Evolutionary conservation across 2,888 invertebrate genomes (phyloP).

Genomic region (Ennomos fuscantarius): DNA sequence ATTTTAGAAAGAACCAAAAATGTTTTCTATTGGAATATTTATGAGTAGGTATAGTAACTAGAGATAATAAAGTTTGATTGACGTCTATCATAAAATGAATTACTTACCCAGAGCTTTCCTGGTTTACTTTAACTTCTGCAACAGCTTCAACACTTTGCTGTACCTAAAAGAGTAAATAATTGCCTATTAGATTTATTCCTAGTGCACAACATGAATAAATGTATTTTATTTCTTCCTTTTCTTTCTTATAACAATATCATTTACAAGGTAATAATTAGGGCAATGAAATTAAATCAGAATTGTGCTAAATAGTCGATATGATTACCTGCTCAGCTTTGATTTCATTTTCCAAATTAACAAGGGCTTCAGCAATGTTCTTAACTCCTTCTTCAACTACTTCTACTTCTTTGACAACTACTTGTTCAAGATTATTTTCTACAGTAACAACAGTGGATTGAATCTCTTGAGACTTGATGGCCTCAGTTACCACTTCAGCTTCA

Average conservation of each 20-base stretch:
- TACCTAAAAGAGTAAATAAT: slow-evolving; percentile 28
- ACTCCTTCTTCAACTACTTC: slow-evolving; percentile 47
- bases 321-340: slow-evolving; percentile 61
- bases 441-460: slow-evolving; percentile 31
- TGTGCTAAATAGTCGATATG: too few relatives aligned
- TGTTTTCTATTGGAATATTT: too few relatives aligned
- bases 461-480: slow-evolving; percentile 14
- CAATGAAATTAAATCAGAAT: too few relatives aligned
- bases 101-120: slow-evolving; percentile 57
- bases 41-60: too few relatives aligned
- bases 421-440: slow-evolving; percentile 31
- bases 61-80: not conserved
- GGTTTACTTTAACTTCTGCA: slow-evolving; percentile 45
- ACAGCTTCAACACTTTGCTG: slow-evolving; percentile 42
- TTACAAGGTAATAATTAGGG: too few relatives aligned
- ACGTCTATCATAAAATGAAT: slow-evolving; percentile 5
- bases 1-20: too few relatives aligned
- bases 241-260: too few relatives aligned
- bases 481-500: slow-evolving; percentile 3
- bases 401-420: slow-evolving; percentile 34
- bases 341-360: slow-evolving; percentile 64
- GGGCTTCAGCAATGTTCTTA: slow-evolving; percentile 64
- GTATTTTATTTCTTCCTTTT: too few relatives aligned
- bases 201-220: too few relatives aligned
- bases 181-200: too few relatives aligned